Base-by-base conservation (phyloP, 2,888 invertebrate species). In the Phanerotoma sp. region DNA sequence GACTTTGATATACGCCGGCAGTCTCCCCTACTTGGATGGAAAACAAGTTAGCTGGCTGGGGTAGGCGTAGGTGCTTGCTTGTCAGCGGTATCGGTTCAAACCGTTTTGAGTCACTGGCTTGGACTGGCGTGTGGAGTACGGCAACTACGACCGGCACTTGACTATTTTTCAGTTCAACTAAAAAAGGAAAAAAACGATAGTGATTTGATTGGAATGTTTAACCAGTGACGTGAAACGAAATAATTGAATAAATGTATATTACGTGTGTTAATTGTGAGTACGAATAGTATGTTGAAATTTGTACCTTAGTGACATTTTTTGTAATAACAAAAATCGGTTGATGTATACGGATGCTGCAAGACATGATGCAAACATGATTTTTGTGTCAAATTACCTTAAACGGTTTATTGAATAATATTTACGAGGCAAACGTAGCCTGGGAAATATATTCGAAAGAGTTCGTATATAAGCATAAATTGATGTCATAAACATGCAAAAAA, bases 41-140 rank as follows among this genome's bases (percentile, higher is more conserved):
- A 42, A 54, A 48, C 28, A 35, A 44, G 51, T 30, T 38, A 41
- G 45, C 54, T 38, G 37, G 45, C 54, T 52, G 40, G 58, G 57
- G 58, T 57, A 65, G 66, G 64, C 61, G 65, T 67, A 63, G 65
- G 63, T 62, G 62, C 62, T 60, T 77, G 75, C 18, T 72, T 74
- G 60, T 76, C 78, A 40, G 78, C 77, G 50, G 68, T 77, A 64
- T 77, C 77, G 46, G 56, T 75, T 79, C 65, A 80, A 80, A 73
- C 80, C 81, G 64, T 78, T 78, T 68, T 70, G 71, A 74, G 74
- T 75, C 70, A 65, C 72, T 70, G 60, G 67, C 72, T 70, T 68
- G 73, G 62, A 66, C 73, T 69, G 74, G 69, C 62, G 62, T 67
- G 65, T 63, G 60, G 62, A 66, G 50, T 58, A 49, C 58, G 56